These are phyloP conservation scores for Reticulitermes speratus DNA, from an alignment of 1,140 invertebrate species.

Conservation along the genomic window DNA sequence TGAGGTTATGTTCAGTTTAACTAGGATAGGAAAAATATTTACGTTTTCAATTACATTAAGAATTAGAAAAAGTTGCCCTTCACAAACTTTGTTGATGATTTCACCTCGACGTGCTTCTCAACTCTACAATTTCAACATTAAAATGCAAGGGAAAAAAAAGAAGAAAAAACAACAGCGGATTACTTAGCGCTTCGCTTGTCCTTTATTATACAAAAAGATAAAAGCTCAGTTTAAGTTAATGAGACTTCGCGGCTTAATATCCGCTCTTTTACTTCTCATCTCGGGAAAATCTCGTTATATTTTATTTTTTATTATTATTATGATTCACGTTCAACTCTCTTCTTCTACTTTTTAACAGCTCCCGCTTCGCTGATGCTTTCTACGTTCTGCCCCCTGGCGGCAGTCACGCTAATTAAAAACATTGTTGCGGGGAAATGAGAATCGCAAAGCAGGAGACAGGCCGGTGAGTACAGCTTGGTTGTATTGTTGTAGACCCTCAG, in stretches of 20 bases:
- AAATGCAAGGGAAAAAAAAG: background rate
- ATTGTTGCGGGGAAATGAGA: constrained; percentile 48
- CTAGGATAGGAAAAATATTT: background rate
- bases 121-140: background rate
- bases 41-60: background rate
- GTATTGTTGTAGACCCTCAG: background rate
- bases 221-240: constrained; percentile 32
- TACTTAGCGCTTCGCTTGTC: constrained; percentile 25
- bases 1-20: background rate
- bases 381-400: constrained; percentile 44
- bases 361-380: constrained; percentile 41
- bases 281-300: constrained; percentile 33
- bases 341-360: constrained; percentile 26
- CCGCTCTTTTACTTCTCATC: constrained; percentile 32
- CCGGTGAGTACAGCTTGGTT: background rate
- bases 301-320: constrained; percentile 33
- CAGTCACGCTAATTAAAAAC: constrained; percentile 56
- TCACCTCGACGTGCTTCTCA: constrained; percentile 3
- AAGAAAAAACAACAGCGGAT: background rate
- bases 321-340: constrained; percentile 25
- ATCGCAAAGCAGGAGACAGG: background rate
- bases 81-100: background rate
- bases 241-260: constrained; percentile 34
- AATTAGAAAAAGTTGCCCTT: background rate
- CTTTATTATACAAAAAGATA: constrained; percentile 30